Evolutionary conservation across 1,140 invertebrate species (phyloP).

Genomic region (Helicorthomorpha holstii): DNA sequence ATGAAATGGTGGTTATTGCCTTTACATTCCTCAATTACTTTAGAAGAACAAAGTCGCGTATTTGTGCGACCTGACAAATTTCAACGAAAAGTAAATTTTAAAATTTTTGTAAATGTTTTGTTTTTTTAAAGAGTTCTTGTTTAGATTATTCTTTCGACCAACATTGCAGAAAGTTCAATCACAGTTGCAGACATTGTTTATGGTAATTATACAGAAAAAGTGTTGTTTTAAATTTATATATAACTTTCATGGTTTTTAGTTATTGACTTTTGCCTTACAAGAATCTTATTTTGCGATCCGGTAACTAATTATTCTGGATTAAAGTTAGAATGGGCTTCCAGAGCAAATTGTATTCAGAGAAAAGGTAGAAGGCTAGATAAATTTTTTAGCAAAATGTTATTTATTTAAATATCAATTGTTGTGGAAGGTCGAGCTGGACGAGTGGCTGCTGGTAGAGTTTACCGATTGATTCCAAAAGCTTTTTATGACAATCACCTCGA

Average conservation of each 20-base stretch:
- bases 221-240: not conserved
- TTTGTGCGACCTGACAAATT: constrained; percentile 37
- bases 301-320: constrained; percentile 61
- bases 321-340: constrained; percentile 69
- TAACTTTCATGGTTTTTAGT: constrained; percentile 37
- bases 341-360: constrained; percentile 73
- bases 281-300: constrained; percentile 52
- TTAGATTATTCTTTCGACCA: constrained; percentile 74
- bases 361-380: constrained; percentile 27
- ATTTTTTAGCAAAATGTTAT: not conserved
- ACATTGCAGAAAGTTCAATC: constrained; percentile 93
- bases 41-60: constrained; percentile 47
- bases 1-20: constrained; percentile 33
- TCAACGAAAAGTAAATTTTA: not conserved
- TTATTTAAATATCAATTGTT: not conserved
- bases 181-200: constrained; percentile 86
- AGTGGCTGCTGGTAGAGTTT: constrained; percentile 66
- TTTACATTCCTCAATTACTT: constrained; percentile 50
- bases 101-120: constrained; percentile 6
- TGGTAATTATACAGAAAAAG: constrained; percentile 31
- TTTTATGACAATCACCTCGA: constrained; percentile 41
- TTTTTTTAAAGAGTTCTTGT: constrained; percentile 7
- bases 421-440: constrained; percentile 61
- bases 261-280: constrained; percentile 89
- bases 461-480: constrained; percentile 51